These are phyloP conservation scores for Trichomalopsis sarcophagae DNA, from an alignment of 1,140 invertebrate genomes.

Conservation along the genomic window DNA sequence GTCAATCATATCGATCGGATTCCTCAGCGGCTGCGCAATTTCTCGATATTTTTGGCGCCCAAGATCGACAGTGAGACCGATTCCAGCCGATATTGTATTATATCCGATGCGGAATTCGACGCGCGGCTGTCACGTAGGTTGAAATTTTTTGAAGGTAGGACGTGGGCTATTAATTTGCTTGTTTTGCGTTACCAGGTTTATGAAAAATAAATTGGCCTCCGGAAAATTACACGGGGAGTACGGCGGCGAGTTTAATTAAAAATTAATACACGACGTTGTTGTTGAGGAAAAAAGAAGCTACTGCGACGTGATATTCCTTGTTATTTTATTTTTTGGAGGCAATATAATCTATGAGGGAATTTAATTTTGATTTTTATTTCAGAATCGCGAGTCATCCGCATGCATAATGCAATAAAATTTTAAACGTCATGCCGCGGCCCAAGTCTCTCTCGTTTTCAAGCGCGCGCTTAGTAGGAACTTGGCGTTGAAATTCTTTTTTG, in stretches of 20 bases:
- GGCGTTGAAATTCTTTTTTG: neutral
- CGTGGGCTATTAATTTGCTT: too few species aligned
- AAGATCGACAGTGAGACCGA: neutral
- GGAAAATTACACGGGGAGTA: too few species aligned
- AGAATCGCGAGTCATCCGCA: neutral
- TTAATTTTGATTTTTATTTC: neutral
- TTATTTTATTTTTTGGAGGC: neutral
- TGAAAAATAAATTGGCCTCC: too few species aligned
- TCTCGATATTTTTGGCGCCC: neutral
- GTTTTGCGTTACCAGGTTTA: too few species aligned
- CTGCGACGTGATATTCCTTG: too few species aligned
- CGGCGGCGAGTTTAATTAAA: neutral
- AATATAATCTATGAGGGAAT: neutral
- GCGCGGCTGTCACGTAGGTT: neutral
- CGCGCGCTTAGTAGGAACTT: neutral
- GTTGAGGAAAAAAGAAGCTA: neutral
- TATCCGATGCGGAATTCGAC: neutral
- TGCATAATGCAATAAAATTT: neutral
- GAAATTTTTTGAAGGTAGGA: neutral
- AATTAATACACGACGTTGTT: neutral
- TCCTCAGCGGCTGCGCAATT: neutral
- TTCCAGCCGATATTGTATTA: neutral
- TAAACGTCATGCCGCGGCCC: neutral
- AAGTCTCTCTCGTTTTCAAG: neutral
- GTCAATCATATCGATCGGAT: slow-evolving; percentile 13